Evolutionary conservation across 2,888 invertebrate genomes (phyloP).

Genomic region (Cephonodes hylas): DNA sequence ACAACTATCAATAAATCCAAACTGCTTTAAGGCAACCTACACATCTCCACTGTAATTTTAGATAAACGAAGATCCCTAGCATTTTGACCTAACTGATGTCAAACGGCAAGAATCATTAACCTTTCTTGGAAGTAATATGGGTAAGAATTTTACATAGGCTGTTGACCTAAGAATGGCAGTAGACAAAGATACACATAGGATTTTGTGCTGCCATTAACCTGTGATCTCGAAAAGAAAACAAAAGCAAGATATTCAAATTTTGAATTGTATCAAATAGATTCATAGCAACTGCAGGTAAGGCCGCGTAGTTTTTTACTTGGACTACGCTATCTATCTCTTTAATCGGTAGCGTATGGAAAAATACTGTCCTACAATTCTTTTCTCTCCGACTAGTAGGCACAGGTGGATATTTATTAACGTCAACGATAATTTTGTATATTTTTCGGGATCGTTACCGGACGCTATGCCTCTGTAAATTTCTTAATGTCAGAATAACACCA

Average conservation of each 20-base stretch:
- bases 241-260: background rate
- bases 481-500: too few species aligned
- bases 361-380: too few species aligned
- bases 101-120: background rate
- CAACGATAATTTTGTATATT: too few species aligned
- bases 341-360: too few species aligned
- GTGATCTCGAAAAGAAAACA: background rate
- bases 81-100: background rate
- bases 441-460: too few species aligned
- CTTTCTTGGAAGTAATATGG: background rate
- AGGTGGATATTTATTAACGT: too few species aligned
- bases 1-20: background rate
- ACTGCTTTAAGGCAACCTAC: background rate
- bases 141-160: background rate
- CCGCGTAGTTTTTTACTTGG: too few species aligned
- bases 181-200: background rate
- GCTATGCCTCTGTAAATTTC: too few species aligned
- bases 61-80: background rate
- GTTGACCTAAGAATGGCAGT: background rate
- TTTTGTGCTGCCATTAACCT: background rate
- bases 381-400: too few species aligned
- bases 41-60: background rate
- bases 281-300: background rate
- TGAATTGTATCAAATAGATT: background rate
- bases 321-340: too few species aligned